A percentile compares a stretch with the other conserved stretches of the same genome.
Conservation (phyloP, 2,797 vertebrate genomes). For the Falco concolor region DNA sequence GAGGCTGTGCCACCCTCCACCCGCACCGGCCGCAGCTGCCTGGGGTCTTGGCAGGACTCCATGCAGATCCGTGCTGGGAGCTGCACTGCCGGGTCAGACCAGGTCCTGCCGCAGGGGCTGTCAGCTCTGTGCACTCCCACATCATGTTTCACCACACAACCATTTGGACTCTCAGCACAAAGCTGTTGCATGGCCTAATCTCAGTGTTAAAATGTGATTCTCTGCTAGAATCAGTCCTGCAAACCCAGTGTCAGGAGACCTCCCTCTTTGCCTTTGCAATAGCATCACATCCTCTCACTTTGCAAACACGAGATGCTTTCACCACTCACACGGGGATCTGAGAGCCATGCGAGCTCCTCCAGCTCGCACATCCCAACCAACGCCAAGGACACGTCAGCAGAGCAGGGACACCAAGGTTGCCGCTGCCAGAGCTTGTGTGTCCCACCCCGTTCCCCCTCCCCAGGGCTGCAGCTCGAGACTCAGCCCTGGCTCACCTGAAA, state of each 20-base stretch:
- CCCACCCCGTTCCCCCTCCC: neutral
- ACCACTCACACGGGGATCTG: accelerated
- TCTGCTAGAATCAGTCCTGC: neutral
- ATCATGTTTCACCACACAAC: neutral
- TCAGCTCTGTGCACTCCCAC: accelerated
- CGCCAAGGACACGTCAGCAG: accelerated
- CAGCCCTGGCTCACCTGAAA: neutral
- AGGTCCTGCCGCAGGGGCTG: accelerated
- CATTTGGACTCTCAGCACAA: neutral
- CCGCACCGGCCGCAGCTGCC: neutral
- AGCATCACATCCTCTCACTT: neutral
- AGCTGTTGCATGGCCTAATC: neutral
- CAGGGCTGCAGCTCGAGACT: neutral
- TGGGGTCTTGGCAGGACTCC: neutral
- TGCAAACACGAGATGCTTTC: neutral
- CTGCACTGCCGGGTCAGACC: neutral
- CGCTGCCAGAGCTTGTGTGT: neutral
- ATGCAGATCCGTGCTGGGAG: neutral
- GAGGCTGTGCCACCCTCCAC: neutral
- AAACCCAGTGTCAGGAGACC: neutral
- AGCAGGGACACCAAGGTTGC: neutral
- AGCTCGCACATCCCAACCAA: accelerated
- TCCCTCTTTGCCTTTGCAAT: accelerated
- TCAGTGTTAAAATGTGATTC: neutral
- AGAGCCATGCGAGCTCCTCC: accelerated